phyloP scores from a whole-genome alignment of 1,140 invertebrate species.

The Apis dorsata region DNA sequence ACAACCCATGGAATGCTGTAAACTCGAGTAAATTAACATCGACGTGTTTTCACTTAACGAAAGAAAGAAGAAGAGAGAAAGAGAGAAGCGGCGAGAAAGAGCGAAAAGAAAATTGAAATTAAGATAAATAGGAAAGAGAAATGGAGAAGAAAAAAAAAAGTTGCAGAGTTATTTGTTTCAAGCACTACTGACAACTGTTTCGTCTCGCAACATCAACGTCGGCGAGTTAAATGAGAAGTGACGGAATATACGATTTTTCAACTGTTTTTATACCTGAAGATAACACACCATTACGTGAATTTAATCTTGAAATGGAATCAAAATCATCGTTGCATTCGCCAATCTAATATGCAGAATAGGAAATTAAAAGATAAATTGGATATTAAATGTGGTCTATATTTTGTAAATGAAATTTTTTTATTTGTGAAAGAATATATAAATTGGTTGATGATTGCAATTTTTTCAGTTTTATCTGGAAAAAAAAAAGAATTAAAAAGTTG shows the following conservation, averaged over 20 bases:
- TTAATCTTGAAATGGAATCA: constrained; percentile 8
- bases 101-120: not conserved
- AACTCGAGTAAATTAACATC: constrained; percentile 48
- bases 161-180: constrained; percentile 20
- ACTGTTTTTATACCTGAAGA: constrained; percentile 11
- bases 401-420: not conserved
- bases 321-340: not conserved
- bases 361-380: not conserved
- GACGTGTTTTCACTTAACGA: constrained; percentile 22
- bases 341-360: too few species aligned
- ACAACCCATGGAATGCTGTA: constrained; percentile 33
- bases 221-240: constrained; percentile 1
- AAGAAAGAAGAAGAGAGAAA: not conserved
- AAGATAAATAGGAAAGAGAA: too few species aligned
- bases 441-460: too few species aligned
- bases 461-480: too few species aligned
- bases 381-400: not conserved
- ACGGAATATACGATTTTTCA: constrained; percentile 13
- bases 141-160: not conserved
- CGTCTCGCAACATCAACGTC: constrained; percentile 7
- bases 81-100: not conserved
- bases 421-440: not conserved
- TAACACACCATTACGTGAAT: constrained; percentile 3
- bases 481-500: too few species aligned
- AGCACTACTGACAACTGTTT: constrained; percentile 17